Evolutionary conservation across 2,888 invertebrate genomes (phyloP), one percentile per base, ranked within the genome.

Genomic region (Oegoconia quadripuncta): DNA sequence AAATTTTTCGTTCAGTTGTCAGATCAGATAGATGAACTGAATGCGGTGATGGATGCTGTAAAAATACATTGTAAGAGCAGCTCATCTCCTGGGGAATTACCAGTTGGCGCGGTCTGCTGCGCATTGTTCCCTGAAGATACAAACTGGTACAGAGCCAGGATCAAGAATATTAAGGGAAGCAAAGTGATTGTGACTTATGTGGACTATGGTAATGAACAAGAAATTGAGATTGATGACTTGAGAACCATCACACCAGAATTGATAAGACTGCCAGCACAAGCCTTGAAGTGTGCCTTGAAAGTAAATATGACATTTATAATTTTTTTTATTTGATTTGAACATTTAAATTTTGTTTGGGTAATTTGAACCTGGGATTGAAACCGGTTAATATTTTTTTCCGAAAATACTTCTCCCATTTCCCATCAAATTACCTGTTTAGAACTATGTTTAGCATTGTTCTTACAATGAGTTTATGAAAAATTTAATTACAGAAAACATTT

Each of bases 191-290:
- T 99, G 1, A 88, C 92, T 2, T 99, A 97, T 79, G 93, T 99
- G 11, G 99, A 99, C 82, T 99, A 95, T 81, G 99, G 99, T 4
- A 98, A 98, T 77, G 93, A 95, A 60, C 97, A 97, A 66, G 89
- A 89, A n/a, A 91, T 96, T 1, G 73, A 88, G 5, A 68, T 87
- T 1, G 78, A 87, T 8, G 77, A 90, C 23, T 72, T 95, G 17
- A 90, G 92, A 42, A 81, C 87, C 14, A 92, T 95, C 15, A 89
- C 91, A 3, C 88, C 90, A 3, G 90, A 91, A 37, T 83, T 93
- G 46, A 79, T 94, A 3, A 86, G 80, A 47, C 76, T 94, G 40
- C 90, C 91, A 12, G 91, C 93, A 2, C 95, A 95, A 74, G 95
- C 95, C 0, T 88, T 95, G 52, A 91, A 91, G 62, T 95, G 95